Conservation (phyloP, 2,888 invertebrate genomes). For the Aleiodes alternator region DNA sequence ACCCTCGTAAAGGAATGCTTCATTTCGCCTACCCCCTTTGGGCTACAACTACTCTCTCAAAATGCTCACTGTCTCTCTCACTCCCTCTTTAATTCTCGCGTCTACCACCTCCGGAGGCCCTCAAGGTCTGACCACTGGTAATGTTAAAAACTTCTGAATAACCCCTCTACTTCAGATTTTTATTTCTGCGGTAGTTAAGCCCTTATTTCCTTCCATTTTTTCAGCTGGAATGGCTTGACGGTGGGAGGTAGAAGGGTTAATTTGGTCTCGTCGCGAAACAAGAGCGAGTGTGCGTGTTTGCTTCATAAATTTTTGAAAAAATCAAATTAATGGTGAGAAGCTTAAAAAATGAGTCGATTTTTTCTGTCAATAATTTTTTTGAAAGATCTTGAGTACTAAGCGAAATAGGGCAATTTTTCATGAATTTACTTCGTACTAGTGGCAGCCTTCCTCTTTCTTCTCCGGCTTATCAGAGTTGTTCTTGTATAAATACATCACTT, state of each 20-base stretch:
- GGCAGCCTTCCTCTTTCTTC: no score
- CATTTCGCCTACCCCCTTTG: constrained; percentile 68
- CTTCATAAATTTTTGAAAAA: no score
- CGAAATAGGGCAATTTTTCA: no score
- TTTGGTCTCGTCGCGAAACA: no score
- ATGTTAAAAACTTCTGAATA: constrained; percentile 31
- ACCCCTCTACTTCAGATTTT: constrained; percentile 11
- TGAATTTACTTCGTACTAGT: no score
- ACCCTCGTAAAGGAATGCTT: constrained; percentile 76
- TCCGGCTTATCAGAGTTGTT: no score
- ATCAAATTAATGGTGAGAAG: no score
- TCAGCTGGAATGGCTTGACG: constrained; percentile 41
- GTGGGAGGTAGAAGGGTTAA: neutral
- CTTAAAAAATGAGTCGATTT: no score
- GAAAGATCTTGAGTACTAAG: no score
- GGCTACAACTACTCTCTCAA: constrained; percentile 50
- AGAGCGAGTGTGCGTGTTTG: no score
- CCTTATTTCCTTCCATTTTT: constrained; percentile 37
- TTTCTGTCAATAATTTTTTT: no score
- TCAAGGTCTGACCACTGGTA: constrained; percentile 19
- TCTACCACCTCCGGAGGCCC: constrained; percentile 6
- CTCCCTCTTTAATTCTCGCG: constrained; percentile 18
- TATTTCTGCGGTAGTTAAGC: neutral
- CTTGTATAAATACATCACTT: no score
- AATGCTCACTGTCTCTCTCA: constrained; percentile 37